Conservation (phyloP, 2,888 invertebrate genomes). For the Xylophagus ater region DNA sequence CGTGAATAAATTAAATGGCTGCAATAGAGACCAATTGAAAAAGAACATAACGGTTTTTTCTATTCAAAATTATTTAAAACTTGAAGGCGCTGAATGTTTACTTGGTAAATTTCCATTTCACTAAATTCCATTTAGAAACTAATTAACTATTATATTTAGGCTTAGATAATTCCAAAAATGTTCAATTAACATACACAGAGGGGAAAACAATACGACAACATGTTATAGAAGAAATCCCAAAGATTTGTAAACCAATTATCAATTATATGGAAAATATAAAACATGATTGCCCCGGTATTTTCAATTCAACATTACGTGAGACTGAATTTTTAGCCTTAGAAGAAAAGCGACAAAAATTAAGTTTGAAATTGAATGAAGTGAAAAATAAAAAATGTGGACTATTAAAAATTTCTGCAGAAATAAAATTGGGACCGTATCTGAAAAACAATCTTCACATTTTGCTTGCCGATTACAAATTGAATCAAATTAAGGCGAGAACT, state of each 20-base stretch:
- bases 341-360: conserved; percentile 22
- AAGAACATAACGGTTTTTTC: conserved; percentile 21
- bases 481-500: conserved; percentile 28
- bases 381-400: conserved; percentile 26
- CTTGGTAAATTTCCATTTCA: conserved; percentile 20
- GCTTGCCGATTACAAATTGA: conserved; percentile 24
- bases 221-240: conserved; percentile 21
- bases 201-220: conserved; percentile 26
- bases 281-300: conserved; percentile 25
- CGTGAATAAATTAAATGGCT: conserved; percentile 16
- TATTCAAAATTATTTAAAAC: conserved; percentile 21
- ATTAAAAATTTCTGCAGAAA: conserved; percentile 26
- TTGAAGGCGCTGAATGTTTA: conserved; percentile 18
- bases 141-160: conserved; percentile 13
- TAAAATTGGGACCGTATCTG: conserved; percentile 30
- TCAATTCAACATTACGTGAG: conserved; percentile 10
- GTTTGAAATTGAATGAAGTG: conserved; percentile 22
- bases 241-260: conserved; percentile 20
- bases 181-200: conserved; percentile 27
- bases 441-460: conserved; percentile 27
- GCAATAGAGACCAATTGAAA: conserved; percentile 19
- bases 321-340: conserved; percentile 24
- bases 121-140: neutral
- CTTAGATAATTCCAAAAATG: conserved; percentile 12
- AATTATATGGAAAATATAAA: conserved; percentile 24